These are phyloP conservation scores for Andrena dorsata DNA, from an alignment of 2,888 invertebrate genomes.

Conservation along the genomic window DNA sequence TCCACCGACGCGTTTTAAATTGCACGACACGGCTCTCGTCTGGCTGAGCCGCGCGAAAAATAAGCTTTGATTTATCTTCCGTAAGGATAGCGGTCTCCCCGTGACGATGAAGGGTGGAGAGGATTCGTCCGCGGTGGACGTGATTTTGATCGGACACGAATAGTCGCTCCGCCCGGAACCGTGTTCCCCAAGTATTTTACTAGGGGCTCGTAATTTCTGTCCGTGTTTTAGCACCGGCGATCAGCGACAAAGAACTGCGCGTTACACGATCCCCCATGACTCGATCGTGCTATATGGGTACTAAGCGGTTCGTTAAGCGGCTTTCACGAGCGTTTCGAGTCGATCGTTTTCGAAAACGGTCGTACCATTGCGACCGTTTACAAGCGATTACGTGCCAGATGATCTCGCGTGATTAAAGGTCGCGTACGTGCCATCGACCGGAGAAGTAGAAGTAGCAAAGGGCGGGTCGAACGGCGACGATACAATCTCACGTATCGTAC, in stretches of 20 bases:
- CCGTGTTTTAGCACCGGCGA: constrained; percentile 18
- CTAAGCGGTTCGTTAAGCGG: constrained; percentile 59
- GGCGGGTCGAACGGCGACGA: constrained; percentile 30
- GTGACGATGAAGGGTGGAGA: background rate
- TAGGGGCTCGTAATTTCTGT: constrained; percentile 25
- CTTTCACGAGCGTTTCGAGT: constrained; percentile 34
- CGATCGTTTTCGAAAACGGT: constrained; percentile 35
- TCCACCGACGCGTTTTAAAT: constrained; percentile 26
- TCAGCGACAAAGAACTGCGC: constrained; percentile 21
- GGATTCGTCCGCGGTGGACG: background rate
- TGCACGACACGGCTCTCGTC: constrained; percentile 1
- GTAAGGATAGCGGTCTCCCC: background rate
- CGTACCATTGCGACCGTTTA: constrained; percentile 37
- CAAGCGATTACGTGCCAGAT: constrained; percentile 55
- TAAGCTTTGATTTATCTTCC: constrained; percentile 26
- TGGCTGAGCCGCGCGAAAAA: constrained; percentile 15
- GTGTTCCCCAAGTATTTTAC: constrained; percentile 11
- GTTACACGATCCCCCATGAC: constrained; percentile 19
- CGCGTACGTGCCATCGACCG: constrained; percentile 13
- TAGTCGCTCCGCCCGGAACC: background rate
- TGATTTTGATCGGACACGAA: constrained; percentile 43
- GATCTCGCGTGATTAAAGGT: constrained; percentile 50
- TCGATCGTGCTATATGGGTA: constrained; percentile 39
- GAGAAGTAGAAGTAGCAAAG: constrained; percentile 15
- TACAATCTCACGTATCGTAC: constrained; percentile 26